These are phyloP conservation scores for Aphelinus certus DNA, from an alignment of 1,140 invertebrate species.

Conservation along the genomic window DNA sequence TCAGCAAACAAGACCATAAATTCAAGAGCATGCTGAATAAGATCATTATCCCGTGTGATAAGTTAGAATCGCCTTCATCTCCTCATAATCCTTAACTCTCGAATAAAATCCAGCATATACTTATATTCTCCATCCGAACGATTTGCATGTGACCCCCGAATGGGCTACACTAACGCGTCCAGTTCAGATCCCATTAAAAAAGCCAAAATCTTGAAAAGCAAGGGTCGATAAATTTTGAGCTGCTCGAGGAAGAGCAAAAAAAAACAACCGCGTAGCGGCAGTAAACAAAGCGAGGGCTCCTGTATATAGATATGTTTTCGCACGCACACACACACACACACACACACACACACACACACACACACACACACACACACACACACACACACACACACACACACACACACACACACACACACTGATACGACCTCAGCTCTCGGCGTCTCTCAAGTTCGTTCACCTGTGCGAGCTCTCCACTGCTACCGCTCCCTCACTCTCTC, in stretches of 20 bases:
- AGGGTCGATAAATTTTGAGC: not conserved
- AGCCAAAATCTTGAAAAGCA: too few relatives aligned
- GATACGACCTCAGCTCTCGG: not conserved
- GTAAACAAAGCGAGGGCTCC: constrained; percentile 4
- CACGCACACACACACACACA: not conserved
- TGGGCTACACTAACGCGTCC: too few relatives aligned
- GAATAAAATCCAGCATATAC: too few relatives aligned
- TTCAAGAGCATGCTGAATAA: too few relatives aligned
- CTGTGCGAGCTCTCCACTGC: not conserved
- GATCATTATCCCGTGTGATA: too few relatives aligned
- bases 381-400: not conserved
- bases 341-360: not conserved
- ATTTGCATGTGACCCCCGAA: too few relatives aligned
- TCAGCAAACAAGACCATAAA: too few relatives aligned
- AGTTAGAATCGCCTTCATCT: too few relatives aligned
- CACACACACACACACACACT: not conserved
- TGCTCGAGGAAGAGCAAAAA: not conserved
- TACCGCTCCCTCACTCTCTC: not conserved
- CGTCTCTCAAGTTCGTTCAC: not conserved
- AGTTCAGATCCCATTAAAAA: too few relatives aligned
- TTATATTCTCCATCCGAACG: too few relatives aligned
- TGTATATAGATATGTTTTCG: constrained; percentile 7
- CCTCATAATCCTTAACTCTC: too few relatives aligned
- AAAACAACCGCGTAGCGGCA: not conserved
- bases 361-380: not conserved